These are phyloP conservation scores for Eucidaris tribuloides DNA, from an alignment of 35 echinoderm and acorn worm species.

Conservation along the genomic window DNA sequence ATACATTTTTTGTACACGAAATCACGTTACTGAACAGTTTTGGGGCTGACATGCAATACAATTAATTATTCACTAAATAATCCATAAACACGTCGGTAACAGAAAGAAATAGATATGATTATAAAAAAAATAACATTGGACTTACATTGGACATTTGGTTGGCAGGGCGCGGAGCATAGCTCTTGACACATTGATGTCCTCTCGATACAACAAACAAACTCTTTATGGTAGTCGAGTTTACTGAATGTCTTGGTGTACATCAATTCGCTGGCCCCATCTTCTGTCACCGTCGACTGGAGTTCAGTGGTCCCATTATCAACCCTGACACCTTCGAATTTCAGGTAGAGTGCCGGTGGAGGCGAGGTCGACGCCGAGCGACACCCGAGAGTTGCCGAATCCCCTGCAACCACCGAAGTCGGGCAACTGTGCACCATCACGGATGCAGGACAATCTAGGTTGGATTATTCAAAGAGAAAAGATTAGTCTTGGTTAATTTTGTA, in stretches of 20 bases:
- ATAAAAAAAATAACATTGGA: no score
- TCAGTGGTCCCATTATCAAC: neutral
- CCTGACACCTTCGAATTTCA: neutral
- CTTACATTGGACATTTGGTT: conserved; percentile 15
- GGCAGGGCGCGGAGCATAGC: neutral
- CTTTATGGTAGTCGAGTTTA: neutral
- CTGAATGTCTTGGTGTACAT: neutral
- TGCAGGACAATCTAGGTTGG: neutral
- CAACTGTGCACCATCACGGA: conserved; percentile 3
- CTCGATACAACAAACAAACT: conserved; percentile 13
- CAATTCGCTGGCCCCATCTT: neutral
- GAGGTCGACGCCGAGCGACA: conserved; percentile 22
- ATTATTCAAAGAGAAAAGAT: no score
- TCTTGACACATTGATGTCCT: neutral
- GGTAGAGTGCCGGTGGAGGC: neutral
- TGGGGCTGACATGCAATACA: no score
- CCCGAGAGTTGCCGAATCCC: conserved; percentile 1
- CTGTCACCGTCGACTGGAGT: neutral
- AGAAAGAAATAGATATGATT: no score
- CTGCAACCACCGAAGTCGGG: neutral
- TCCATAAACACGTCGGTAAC: no score
- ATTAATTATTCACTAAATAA: no score
- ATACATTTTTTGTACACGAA: no score
- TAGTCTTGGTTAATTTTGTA: no score
- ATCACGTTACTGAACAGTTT: no score